Conservation (phyloP, 2,113 vertebrate genomes). For the Thinocorus orbignyianus region DNA sequence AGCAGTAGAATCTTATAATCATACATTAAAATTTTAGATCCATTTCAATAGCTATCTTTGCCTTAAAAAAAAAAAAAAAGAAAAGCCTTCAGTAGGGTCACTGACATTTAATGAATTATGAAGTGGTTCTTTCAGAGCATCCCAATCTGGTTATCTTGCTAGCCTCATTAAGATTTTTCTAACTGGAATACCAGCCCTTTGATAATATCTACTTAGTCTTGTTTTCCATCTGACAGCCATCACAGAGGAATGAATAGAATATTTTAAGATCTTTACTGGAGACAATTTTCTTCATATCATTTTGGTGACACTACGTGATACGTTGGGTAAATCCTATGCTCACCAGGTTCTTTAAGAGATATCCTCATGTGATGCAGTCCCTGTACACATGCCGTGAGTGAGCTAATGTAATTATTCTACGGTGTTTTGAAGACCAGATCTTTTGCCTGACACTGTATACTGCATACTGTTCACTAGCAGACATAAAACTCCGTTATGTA, state of each 20-base stretch:
- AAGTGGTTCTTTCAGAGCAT: background rate
- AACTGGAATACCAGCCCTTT: background rate
- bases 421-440: background rate
- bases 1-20: background rate
- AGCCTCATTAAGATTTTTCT: slow-evolving; percentile 12
- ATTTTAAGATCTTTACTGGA: background rate
- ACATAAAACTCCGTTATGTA: background rate
- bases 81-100: background rate
- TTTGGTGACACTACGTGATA: background rate
- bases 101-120: slow-evolving; percentile 32
- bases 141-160: background rate
- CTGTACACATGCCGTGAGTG: background rate
- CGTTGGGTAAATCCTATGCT: background rate
- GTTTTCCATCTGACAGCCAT: slow-evolving; percentile 6
- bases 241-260: background rate
- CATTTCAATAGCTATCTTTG: background rate
- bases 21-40: background rate
- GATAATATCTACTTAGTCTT: slow-evolving; percentile 11
- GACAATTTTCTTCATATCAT: background rate
- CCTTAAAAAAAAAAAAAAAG: background rate
- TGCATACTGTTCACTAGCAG: background rate
- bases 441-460: background rate
- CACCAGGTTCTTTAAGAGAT: background rate
- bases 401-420: background rate
- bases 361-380: background rate